Percentiles rank a stretch among this genome's conserved stretches.
phyloP scores from a whole-genome alignment of 2,888 invertebrate genomes.

The Andrena bucephala region DNA sequence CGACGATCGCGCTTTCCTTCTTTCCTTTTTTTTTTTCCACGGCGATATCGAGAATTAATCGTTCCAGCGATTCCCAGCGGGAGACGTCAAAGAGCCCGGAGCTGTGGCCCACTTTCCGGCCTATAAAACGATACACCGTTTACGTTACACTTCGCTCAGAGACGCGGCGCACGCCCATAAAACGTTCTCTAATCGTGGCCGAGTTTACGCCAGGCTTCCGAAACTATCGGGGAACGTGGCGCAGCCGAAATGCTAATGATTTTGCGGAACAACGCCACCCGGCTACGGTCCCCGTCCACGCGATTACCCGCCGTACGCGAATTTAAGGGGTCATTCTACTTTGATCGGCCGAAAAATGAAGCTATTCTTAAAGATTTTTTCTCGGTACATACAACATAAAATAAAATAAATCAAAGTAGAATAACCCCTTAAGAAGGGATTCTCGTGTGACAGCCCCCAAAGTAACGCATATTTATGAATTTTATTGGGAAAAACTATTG shows the following conservation, averaged over 20 bases:
- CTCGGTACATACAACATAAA: no score
- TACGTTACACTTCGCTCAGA: slow-evolving; percentile 35
- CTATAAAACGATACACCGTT: slow-evolving; percentile 45
- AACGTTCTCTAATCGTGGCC: slow-evolving; percentile 48
- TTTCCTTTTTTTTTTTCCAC: slow-evolving; percentile 12
- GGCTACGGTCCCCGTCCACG: background rate
- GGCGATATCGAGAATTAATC: slow-evolving; percentile 62
- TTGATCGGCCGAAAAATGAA: no score
- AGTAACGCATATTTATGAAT: no score
- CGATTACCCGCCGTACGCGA: slow-evolving; percentile 16
- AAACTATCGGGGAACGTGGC: slow-evolving; percentile 21
- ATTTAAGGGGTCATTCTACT: background rate
- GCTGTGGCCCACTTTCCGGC: slow-evolving; percentile 65
- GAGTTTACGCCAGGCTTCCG: slow-evolving; percentile 46
- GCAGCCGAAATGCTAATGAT: slow-evolving; percentile 25
- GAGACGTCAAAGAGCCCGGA: slow-evolving; percentile 62
- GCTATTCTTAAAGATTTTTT: no score
- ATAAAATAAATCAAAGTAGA: no score
- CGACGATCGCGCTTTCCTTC: slow-evolving; percentile 35
- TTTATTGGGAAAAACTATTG: no score
- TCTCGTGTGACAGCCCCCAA: no score
- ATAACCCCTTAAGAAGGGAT: no score
- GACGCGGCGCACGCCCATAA: slow-evolving; percentile 37
- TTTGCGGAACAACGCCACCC: slow-evolving; percentile 32
- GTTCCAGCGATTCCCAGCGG: slow-evolving; percentile 60